Conservation (phyloP, 1,140 invertebrate species). For the Chionoecetes opilio region DNA sequence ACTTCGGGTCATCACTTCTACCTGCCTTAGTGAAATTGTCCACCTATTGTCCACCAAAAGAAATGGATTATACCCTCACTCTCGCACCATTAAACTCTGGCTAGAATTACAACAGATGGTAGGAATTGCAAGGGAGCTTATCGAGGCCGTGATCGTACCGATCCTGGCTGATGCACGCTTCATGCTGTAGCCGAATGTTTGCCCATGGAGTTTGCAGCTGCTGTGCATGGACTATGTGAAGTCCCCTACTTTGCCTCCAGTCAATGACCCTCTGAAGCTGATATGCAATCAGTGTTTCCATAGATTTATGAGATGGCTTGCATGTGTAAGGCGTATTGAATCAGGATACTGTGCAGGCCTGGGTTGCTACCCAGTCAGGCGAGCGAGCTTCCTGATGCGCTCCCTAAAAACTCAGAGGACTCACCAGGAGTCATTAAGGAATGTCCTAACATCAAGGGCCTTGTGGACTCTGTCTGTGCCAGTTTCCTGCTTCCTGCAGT, state of each 20-base stretch:
- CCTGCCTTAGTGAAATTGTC: slow-evolving; percentile 3
- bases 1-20: slow-evolving; percentile 21
- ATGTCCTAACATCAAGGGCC: too few species aligned
- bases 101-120: slow-evolving; percentile 33
- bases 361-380: too few species aligned
- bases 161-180: not conserved
- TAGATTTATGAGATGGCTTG: slow-evolving; percentile 60
- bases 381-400: too few species aligned
- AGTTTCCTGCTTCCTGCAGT: too few species aligned
- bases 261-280: slow-evolving; percentile 3
- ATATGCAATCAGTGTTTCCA: slow-evolving; percentile 42
- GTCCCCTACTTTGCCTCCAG: slow-evolving; percentile 24
- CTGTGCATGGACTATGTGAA: slow-evolving; percentile 38
- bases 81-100: slow-evolving; percentile 44
- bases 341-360: slow-evolving; percentile 33
- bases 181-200: slow-evolving; percentile 35
- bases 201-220: slow-evolving; percentile 37
- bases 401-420: too few species aligned
- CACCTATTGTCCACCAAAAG: slow-evolving; percentile 29
- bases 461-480: too few species aligned
- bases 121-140: slow-evolving; percentile 38
- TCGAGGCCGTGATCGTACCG: slow-evolving; percentile 30
- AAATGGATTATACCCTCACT: slow-evolving; percentile 32
- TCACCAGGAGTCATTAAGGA: too few species aligned
- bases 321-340: slow-evolving; percentile 45